Conservation (phyloP, 2,888 invertebrate species). For the Erebia epiphron region DNA sequence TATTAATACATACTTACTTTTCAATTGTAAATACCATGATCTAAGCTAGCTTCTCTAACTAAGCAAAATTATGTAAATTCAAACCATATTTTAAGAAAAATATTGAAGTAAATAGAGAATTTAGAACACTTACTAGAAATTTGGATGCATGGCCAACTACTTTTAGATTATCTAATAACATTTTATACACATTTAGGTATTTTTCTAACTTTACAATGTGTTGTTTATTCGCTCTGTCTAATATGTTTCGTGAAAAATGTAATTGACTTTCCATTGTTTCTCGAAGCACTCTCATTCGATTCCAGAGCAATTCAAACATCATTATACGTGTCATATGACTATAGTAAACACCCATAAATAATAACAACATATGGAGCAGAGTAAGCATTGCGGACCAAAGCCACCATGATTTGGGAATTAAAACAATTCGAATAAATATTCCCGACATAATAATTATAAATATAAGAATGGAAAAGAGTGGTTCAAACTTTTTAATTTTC, state of each 20-base stretch:
- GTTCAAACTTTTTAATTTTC: slow-evolving; percentile 13
- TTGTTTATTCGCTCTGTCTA: not conserved
- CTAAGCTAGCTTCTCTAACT: no score
- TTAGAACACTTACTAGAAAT: slow-evolving; percentile 17
- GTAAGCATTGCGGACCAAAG: not conserved
- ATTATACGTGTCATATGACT: slow-evolving; percentile 18
- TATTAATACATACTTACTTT: not conserved
- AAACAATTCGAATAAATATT: not conserved
- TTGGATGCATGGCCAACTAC: slow-evolving; percentile 15
- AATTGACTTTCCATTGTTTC: slow-evolving; percentile 13
- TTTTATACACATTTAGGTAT: slow-evolving; percentile 13
- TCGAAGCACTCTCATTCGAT: slow-evolving; percentile 22
- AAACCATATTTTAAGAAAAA: not conserved
- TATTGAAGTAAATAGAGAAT: not conserved
- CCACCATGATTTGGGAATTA: not conserved
- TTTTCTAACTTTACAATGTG: slow-evolving; percentile 12
- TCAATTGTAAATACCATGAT: no score
- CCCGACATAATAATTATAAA: slow-evolving; percentile 2
- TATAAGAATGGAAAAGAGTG: not conserved
- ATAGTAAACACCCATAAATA: not conserved
- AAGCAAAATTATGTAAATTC: no score
- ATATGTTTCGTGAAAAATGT: not conserved
- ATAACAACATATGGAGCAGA: not conserved
- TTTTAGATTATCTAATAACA: slow-evolving; percentile 19
- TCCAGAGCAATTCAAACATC: slow-evolving; percentile 24